Evolutionary conservation across 2,113 vertebrate species (phyloP).

Genomic region (Salvator merianae): DNA sequence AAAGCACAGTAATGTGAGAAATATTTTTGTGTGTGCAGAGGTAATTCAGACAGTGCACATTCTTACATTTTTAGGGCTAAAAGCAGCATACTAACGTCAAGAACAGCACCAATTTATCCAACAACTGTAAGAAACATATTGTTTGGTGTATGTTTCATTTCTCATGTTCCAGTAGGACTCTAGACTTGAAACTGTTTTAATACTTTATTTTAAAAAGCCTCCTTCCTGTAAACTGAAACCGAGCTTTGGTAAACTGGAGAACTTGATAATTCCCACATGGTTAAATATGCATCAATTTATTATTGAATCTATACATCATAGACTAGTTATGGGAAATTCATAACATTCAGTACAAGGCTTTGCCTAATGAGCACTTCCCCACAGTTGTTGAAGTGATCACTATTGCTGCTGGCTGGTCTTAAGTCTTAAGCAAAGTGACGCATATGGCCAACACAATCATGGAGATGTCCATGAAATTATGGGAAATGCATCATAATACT

Average conservation of each 20-base stretch:
- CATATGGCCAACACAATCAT: neutral
- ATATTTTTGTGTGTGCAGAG: neutral
- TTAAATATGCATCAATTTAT: neutral
- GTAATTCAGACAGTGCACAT: neutral
- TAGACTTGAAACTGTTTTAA: neutral
- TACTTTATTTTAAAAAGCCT: neutral
- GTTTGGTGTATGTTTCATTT: neutral
- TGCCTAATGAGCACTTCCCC: neutral
- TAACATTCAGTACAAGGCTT: neutral
- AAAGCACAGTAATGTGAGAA: neutral
- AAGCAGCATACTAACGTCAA: too few species aligned
- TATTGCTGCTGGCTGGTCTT: neutral
- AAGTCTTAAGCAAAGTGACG: conserved; percentile 5
- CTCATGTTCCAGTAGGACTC: neutral
- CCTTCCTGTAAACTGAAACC: neutral
- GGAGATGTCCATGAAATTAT: conserved; percentile 30
- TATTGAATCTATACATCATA: neutral
- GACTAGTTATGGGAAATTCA: conserved; percentile 22
- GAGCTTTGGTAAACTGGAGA: neutral
- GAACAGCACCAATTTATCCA: neutral
- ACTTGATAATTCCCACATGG: neutral
- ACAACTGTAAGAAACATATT: neutral
- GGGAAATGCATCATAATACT: neutral
- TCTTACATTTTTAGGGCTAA: neutral
- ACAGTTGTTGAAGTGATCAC: conserved; percentile 30